Evolutionary conservation across 2,113 vertebrate species (phyloP).

Genomic region (Rhineura floridana): DNA sequence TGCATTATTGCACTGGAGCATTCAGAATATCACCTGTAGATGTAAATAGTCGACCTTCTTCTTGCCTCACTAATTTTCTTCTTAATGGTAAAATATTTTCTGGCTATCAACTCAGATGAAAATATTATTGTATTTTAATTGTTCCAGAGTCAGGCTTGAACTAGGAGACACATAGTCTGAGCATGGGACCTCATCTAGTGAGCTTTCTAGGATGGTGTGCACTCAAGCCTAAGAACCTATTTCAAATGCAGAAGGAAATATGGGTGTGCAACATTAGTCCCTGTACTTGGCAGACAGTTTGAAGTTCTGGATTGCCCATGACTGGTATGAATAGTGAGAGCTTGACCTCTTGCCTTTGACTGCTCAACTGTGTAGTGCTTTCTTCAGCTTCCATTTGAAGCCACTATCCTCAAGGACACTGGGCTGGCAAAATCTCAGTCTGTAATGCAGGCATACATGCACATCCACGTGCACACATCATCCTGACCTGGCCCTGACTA

Average conservation of each 20-base stretch:
- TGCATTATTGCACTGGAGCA: constrained; percentile 97
- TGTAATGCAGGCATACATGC: not conserved
- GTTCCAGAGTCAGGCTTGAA: not conserved
- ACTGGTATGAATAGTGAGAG: not conserved
- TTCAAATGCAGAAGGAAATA: not conserved
- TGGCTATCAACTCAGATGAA: constrained; percentile 1
- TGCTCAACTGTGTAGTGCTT: not conserved
- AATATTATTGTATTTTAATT: not conserved
- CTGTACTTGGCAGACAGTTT: not conserved
- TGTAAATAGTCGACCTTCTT: constrained; percentile 98
- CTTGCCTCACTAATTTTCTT: constrained; percentile 97
- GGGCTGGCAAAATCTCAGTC: not conserved
- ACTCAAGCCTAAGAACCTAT: not conserved
- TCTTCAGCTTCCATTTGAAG: not conserved
- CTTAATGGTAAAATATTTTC: constrained; percentile 87
- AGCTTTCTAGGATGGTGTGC: not conserved
- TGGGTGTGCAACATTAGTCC: too few species aligned
- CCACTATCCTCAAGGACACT: not conserved
- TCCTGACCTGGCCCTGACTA: not conserved
- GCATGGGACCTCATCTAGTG: too few species aligned
- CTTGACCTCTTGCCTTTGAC: not conserved
- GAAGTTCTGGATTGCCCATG: not conserved
- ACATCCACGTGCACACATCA: too few species aligned
- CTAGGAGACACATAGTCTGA: too few species aligned
- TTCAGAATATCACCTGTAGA: constrained; percentile 97